Percentiles rank a stretch among this genome's conserved stretches.
Conservation (phyloP, 2,113 vertebrate genomes). For the Donacobius atricapilla region DNA sequence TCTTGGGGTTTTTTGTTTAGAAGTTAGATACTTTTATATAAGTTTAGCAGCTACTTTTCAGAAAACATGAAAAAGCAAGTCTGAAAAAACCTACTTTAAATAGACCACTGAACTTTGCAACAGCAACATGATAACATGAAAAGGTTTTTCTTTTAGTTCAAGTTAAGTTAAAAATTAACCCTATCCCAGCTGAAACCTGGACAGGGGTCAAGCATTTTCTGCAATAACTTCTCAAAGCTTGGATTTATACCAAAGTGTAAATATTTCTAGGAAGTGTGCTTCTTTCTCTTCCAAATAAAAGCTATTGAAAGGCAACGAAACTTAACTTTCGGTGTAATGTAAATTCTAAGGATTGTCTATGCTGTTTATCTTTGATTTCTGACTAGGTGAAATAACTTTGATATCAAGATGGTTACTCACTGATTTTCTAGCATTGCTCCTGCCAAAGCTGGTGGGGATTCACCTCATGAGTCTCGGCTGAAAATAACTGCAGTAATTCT, state of each 20-base stretch:
- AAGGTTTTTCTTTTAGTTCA: background rate
- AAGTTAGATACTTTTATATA: too few relatives aligned
- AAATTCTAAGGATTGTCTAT: background rate
- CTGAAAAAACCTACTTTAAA: background rate
- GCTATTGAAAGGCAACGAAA: background rate
- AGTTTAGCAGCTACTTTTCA: background rate
- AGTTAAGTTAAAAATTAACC: background rate
- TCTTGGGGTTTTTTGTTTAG: background rate
- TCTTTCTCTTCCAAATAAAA: background rate
- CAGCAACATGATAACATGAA: background rate
- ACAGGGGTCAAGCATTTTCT: background rate
- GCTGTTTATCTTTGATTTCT: background rate
- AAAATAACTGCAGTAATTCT: slow-evolving; percentile 5
- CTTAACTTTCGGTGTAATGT: background rate
- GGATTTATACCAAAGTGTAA: background rate
- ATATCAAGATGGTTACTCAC: background rate
- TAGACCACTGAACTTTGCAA: background rate
- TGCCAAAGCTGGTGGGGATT: background rate
- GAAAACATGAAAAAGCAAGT: background rate
- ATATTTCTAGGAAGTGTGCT: background rate
- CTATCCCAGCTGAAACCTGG: background rate
- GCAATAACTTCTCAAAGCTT: background rate
- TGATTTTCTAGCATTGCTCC: background rate
- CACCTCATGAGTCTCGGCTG: background rate
- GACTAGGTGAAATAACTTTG: background rate